Evolutionary conservation across 1,140 invertebrate genomes (phyloP).

Genomic region (Nasonia giraulti): DNA sequence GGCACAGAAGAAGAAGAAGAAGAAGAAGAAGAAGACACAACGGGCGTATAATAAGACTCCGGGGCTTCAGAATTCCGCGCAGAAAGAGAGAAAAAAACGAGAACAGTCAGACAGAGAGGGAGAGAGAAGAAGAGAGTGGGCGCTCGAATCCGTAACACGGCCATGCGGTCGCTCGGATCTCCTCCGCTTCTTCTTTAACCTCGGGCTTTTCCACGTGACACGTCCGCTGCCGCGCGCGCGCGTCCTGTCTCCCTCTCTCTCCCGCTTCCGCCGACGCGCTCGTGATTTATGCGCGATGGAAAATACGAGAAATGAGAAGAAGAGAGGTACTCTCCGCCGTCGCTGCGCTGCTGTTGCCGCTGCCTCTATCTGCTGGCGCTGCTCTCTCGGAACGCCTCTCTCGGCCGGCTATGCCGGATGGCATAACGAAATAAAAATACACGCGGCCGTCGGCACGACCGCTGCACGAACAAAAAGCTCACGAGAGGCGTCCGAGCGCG

Average conservation of each 20-base stretch:
- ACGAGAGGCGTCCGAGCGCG: conserved; percentile 54
- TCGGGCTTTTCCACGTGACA: conserved; percentile 66
- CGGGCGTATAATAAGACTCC: background rate
- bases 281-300: conserved; percentile 72
- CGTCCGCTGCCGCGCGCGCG: conserved; percentile 58
- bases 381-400: conserved; percentile 58
- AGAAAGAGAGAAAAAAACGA: background rate
- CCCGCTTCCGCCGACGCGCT: conserved; percentile 64
- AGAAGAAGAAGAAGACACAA: background rate
- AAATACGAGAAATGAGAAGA: conserved; percentile 73
- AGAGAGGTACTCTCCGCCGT: conserved; percentile 48
- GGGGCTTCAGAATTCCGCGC: conserved; percentile 1
- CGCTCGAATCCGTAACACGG: conserved; percentile 18
- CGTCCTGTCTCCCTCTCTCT: conserved; percentile 60
- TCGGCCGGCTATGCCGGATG: conserved; percentile 39
- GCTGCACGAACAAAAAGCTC: conserved; percentile 50
- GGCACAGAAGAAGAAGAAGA: background rate
- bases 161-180: conserved; percentile 20
- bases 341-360: background rate
- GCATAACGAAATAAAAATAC: conserved; percentile 68
- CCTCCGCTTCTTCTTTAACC: conserved; percentile 56
- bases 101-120: too few species aligned
- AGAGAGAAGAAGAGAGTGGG: background rate
- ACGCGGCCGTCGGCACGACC: conserved; percentile 26
- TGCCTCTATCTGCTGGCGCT: conserved; percentile 47